phyloP scores from a whole-genome alignment of 2,888 invertebrate species.

The Mechanitis messenoides region DNA sequence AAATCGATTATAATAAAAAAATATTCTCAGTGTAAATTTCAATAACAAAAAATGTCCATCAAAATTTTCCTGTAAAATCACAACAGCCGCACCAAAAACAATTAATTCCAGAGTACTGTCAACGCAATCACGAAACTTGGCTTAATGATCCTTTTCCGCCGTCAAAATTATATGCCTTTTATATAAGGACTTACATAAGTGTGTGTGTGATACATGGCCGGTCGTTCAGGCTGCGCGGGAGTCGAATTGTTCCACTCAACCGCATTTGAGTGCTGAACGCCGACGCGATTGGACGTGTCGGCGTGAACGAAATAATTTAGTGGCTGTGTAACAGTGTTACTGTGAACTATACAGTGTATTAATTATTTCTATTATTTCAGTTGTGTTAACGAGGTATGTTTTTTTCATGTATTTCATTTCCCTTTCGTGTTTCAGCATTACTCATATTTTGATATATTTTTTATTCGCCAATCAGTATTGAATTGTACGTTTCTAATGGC shows the following conservation, averaged over 20 bases:
- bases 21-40: not conserved
- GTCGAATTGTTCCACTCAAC: conserved; percentile 67
- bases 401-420: conserved; percentile 9
- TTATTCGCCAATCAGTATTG: no score
- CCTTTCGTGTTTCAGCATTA: not conserved
- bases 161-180: conserved; percentile 57
- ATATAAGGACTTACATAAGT: conserved; percentile 61
- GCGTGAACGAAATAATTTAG: conserved; percentile 36
- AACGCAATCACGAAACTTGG: conserved; percentile 44
- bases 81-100: not conserved
- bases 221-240: conserved; percentile 59
- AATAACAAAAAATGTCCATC: conserved; percentile 10
- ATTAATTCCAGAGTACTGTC: conserved; percentile 33
- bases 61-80: no score
- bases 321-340: conserved; percentile 32
- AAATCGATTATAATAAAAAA: no score
- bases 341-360: conserved; percentile 10
- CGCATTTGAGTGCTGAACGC: conserved; percentile 64
- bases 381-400: conserved; percentile 9
- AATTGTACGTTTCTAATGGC: no score
- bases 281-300: conserved; percentile 46
- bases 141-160: conserved; percentile 63
- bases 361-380: conserved; percentile 3
- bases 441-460: not conserved
- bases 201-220: conserved; percentile 32